Evolutionary conservation across 2,888 invertebrate species (phyloP), one percentile per base, ranked within the genome.

Genomic region (Dioctria linearis): DNA sequence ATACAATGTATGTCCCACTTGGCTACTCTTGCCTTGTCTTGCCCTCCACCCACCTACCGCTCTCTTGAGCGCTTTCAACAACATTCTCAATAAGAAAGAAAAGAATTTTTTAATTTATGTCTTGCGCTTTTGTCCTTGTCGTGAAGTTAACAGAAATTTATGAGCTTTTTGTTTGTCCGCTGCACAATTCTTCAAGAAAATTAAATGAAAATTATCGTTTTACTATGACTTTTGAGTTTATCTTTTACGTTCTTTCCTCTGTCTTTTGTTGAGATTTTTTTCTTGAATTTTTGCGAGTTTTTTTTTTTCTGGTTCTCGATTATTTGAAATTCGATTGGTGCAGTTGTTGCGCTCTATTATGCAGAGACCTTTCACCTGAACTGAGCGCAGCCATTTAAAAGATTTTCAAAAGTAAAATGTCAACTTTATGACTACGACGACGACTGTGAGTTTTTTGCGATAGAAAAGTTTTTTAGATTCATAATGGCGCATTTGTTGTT

Each of bases 91-190:
- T 40, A 66, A 40, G 49, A 65, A 63, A 49, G 63, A 46, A 76
- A 66, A 78, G 63, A 78, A 78, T 66, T 78, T 54, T 66, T 65
- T 61, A 73, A 80, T 76, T 82, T 82, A 81, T 82, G 80, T 82
- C 82, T 82, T 80, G 81, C 80, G 79, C 82, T 80, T 81, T 82
- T 82, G 82, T 82, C 82, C 82, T 82, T 82, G 82, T 82, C 82
- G 79, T 81, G 78, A 81, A 82, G 80, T 80, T 82, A 83, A 83
- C 80, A 82, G 78, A 84, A 85, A 85, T 85, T 85, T 85, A 85
- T 85, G 84, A 84, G 84, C 84, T 84, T 85, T 85, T 85, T 85
- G 84, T 85, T 83, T 84, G 83, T 83, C 83, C 82, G 83, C 82
- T 83, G 83, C 83, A 25, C 25, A 84, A 84, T 84, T 84, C 84